Percentiles rank a stretch among this genome's conserved stretches.
Evolutionary conservation across 2,113 vertebrate species (phyloP).

Genomic region (Xyrauchen texanus): DNA sequence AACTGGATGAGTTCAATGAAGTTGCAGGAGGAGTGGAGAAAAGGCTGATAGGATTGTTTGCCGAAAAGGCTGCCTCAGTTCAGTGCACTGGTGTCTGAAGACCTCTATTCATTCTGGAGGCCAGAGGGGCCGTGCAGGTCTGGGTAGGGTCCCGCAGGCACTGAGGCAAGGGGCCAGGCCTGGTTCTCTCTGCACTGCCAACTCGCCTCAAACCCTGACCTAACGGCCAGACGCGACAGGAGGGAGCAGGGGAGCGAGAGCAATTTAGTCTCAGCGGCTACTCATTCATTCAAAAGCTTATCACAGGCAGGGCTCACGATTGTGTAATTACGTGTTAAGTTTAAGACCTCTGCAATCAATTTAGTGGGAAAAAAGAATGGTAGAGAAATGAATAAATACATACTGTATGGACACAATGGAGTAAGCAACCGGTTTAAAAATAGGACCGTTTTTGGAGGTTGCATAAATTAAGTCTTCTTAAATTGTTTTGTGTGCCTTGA

Average conservation of each 20-base stretch:
- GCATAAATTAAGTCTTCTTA: conserved; percentile 1
- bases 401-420: not conserved
- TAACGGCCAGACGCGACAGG: conserved; percentile 55
- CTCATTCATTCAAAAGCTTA: conserved; percentile 58
- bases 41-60: conserved; percentile 59
- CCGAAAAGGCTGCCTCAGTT: conserved; percentile 56
- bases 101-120: conserved; percentile 55
- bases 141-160: conserved; percentile 51
- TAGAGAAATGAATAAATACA: conserved; percentile 9
- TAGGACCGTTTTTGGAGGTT: conserved; percentile 7
- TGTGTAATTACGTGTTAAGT: conserved; percentile 56
- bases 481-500: conserved; percentile 5
- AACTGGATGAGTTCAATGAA: conserved; percentile 44
- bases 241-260: conserved; percentile 47
- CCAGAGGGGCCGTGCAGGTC: conserved; percentile 49
- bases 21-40: conserved; percentile 47
- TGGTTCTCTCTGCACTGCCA: conserved; percentile 51
- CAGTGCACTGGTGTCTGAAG: conserved; percentile 58
- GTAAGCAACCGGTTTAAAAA: not conserved
- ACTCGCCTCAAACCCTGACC: conserved; percentile 59
- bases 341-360: conserved; percentile 53
- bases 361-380: conserved; percentile 16
- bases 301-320: conserved; percentile 50
- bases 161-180: conserved; percentile 58
- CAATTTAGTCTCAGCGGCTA: conserved; percentile 54